These are phyloP conservation scores for Gonioctena quinquepunctata DNA, from an alignment of 1,140 invertebrate genomes.

Conservation along the genomic window DNA sequence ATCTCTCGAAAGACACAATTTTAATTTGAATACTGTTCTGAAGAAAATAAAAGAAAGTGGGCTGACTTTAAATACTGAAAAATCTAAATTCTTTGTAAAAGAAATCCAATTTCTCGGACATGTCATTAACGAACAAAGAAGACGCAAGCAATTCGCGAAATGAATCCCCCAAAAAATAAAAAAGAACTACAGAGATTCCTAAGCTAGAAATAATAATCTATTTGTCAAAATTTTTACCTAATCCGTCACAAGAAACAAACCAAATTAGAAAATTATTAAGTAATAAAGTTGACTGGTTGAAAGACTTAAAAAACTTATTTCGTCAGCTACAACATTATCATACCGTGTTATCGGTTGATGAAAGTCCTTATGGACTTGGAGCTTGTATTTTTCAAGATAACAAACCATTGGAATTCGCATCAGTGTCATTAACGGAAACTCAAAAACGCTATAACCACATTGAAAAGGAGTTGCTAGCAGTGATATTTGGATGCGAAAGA, in stretches of 20 bases:
- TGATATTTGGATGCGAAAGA: no score
- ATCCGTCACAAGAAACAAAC: slow-evolving; percentile 9
- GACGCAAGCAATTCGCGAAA: background rate
- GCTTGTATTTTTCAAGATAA: slow-evolving; percentile 52
- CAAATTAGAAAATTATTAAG: slow-evolving; percentile 16
- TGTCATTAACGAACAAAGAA: background rate
- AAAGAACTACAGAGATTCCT: slow-evolving; percentile 21
- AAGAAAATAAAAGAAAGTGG: background rate
- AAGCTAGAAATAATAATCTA: slow-evolving; percentile 18
- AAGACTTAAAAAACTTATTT: slow-evolving; percentile 4
- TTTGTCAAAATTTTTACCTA: slow-evolving; percentile 25
- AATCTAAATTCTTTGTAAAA: background rate
- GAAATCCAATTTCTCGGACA: background rate
- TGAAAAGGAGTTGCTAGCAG: no score
- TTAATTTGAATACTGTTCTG: background rate
- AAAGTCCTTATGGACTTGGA: slow-evolving; percentile 56
- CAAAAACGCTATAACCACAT: no score
- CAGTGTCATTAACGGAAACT: no score
- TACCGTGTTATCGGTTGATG: slow-evolving; percentile 58
- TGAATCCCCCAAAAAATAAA: background rate
- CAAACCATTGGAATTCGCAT: slow-evolving; percentile 51
- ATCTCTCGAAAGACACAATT: slow-evolving; percentile 11
- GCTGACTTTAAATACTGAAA: background rate
- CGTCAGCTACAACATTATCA: background rate
- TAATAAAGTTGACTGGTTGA: background rate